Conservation (phyloP, 1,140 invertebrate species). For the Psilanteris sp. region DNA sequence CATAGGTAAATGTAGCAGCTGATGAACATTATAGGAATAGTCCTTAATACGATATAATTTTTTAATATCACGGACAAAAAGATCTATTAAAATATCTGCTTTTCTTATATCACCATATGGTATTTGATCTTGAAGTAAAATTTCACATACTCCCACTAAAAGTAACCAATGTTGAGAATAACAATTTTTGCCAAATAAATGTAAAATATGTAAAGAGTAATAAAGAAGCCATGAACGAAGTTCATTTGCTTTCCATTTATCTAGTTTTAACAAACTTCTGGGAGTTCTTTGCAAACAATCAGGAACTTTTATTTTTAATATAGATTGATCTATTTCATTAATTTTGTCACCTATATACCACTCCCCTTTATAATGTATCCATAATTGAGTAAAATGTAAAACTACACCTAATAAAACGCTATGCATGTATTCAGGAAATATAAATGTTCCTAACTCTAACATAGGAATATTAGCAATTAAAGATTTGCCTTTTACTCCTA, state of each 20-base stretch:
- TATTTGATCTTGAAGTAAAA: background rate
- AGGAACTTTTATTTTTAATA: background rate
- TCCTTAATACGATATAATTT: background rate
- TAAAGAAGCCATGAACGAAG: background rate
- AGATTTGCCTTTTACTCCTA: slow-evolving; percentile 54
- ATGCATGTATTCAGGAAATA: slow-evolving; percentile 63
- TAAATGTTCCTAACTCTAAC: slow-evolving; percentile 38
- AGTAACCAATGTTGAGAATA: background rate
- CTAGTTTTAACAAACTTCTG: background rate
- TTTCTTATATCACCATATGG: background rate
- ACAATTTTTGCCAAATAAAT: background rate
- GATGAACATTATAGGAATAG: background rate
- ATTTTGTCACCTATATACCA: background rate
- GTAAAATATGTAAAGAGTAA: slow-evolving; percentile 12
- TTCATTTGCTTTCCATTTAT: background rate
- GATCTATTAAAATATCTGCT: background rate
- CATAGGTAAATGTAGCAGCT: background rate
- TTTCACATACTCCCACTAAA: background rate
- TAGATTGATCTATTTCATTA: background rate
- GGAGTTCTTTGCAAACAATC: background rate
- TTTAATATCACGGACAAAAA: background rate
- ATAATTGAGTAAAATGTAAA: slow-evolving; percentile 2
- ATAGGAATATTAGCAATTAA: slow-evolving; percentile 27
- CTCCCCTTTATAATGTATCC: background rate
- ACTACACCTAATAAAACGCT: slow-evolving; percentile 41